Evolutionary conservation across 2,113 vertebrate genomes (phyloP), one percentile per base, ranked within the genome.

Genomic region (Phylloscopus trochilus): DNA sequence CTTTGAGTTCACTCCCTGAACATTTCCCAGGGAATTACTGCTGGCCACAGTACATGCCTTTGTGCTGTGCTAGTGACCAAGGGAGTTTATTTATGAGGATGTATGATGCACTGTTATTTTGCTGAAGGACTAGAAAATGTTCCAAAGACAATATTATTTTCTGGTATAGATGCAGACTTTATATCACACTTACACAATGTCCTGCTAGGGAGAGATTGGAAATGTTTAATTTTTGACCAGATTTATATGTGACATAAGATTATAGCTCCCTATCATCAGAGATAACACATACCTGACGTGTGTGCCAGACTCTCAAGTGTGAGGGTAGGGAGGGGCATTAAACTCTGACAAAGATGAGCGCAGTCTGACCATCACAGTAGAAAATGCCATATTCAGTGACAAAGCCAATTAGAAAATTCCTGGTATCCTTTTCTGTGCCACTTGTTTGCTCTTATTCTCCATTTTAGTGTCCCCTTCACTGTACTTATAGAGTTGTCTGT

Each of bases 401-500:
- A 87, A 87, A 78, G 7, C 1, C 24, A 85, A 59, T 56, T 56
- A 47, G 22, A 78, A 85, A 83, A 49, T 49, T 76, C 39, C 13
- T 63, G 5, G 7, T 19, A 7, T 83, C 27, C 14, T 70, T 55
- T 91, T 46, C 51, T 26, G 13, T 79, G 26, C 20, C 35, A 39
- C 27, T 64, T 60, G 1, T 83, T 94, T 56, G 30, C 13, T 23
- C 6, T 60, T 89, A n/a, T 33, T 89, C 30, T 60, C 59, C 22
- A 60, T 4, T 72, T 84, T 52, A 28, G 9, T 39, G 5, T 64
- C 7, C 4, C 11, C 28, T 79, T 31, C 24, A 28, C 21, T 39
- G 11, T 55, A 73, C 5, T 23, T 47, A 8, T 0, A 63, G 8
- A 81, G 4, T 30, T 51, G 21, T 33, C 60, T 26, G 2, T 0